Percentiles rank a stretch among this genome's conserved stretches.
Conservation (phyloP, 2,888 invertebrate species). For the Parnassius smintheus region DNA sequence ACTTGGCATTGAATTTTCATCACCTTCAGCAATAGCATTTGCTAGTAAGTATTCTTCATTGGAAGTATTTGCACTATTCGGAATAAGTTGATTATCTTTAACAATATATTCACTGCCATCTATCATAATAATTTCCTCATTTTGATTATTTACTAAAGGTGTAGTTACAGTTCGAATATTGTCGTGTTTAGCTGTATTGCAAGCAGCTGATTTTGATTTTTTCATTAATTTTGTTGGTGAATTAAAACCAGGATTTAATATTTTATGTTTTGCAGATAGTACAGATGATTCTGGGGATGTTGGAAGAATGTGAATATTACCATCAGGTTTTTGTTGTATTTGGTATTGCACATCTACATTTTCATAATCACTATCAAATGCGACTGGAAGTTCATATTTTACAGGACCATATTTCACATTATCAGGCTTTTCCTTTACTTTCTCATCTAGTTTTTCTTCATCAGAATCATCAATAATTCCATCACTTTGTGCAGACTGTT, state of each 20-base stretch:
- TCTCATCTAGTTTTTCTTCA: constrained; percentile 49
- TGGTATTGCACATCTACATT: constrained; percentile 56
- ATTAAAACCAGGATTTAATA: constrained; percentile 61
- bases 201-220: constrained; percentile 37
- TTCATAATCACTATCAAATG: constrained; percentile 54
- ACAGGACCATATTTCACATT: constrained; percentile 32
- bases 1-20: constrained; percentile 42
- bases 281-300: constrained; percentile 48
- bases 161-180: constrained; percentile 44
- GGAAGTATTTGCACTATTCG: constrained; percentile 35
- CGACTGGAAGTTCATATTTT: constrained; percentile 56
- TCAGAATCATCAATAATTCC: constrained; percentile 84
- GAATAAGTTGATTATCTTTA: constrained; percentile 61
- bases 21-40: constrained; percentile 48
- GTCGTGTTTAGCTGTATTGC: constrained; percentile 40
- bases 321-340: constrained; percentile 58
- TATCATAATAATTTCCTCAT: constrained; percentile 72
- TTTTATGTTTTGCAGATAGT: constrained; percentile 57
- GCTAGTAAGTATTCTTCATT: constrained; percentile 51
- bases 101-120: constrained; percentile 83
- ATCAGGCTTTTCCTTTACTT: constrained; percentile 32
- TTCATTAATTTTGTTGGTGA: constrained; percentile 39
- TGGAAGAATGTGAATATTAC: constrained; percentile 75
- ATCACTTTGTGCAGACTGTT: constrained; percentile 83
- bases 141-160: constrained; percentile 35